Conservation (phyloP, 2,888 invertebrate species). For the Lasioglossum oenotherae region DNA sequence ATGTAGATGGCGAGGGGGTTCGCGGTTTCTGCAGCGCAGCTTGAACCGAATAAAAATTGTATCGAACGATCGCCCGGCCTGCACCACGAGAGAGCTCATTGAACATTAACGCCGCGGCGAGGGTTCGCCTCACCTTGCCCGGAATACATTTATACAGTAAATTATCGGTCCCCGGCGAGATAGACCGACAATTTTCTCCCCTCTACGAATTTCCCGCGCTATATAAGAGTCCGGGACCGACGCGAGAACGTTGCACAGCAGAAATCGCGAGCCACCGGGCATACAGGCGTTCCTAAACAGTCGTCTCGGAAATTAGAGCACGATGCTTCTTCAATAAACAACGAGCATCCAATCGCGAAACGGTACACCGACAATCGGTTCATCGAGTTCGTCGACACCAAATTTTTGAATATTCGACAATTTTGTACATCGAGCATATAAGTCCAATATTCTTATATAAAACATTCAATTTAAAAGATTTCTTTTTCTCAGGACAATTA, state of each 20-base stretch:
- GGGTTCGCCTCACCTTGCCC: conserved; percentile 33
- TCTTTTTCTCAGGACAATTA: neutral
- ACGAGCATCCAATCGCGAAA: neutral
- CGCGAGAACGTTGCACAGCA: conserved; percentile 28
- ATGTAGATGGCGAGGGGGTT: neutral
- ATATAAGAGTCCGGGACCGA: conserved; percentile 41
- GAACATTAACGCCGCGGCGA: conserved; percentile 43
- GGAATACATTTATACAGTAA: conserved; percentile 47
- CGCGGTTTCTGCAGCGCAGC: conserved; percentile 2
- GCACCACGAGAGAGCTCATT: conserved; percentile 35
- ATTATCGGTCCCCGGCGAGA: conserved; percentile 46
- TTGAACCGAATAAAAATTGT: conserved; percentile 6
- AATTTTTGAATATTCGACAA: neutral
- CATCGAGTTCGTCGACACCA: neutral
- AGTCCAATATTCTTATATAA: neutral
- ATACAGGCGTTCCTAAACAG: neutral
- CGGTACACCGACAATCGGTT: neutral
- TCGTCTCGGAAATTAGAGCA: conserved; percentile 4
- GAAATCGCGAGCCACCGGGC: conserved; percentile 38
- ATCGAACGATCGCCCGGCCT: neutral
- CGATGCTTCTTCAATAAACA: neutral
- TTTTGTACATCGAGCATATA: neutral
- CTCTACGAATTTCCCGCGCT: conserved; percentile 40
- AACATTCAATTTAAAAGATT: neutral
- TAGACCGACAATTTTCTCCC: conserved; percentile 48